Base-by-base conservation (phyloP, 2,113 vertebrate species). In the Atherinomorus stipes region DNA sequence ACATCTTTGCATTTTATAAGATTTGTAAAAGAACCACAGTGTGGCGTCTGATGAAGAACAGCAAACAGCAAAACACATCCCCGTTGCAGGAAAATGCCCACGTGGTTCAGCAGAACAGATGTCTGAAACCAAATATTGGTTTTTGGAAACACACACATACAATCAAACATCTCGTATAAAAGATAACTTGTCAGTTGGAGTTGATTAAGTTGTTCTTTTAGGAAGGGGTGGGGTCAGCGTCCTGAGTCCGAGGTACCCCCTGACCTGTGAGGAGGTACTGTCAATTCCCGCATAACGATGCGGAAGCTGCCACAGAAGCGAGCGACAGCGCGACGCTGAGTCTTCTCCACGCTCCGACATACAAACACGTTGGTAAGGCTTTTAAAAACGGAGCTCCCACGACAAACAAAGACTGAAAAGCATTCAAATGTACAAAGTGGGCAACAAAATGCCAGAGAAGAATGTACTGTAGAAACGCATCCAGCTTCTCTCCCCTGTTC, bases 311-410 rank as follows among this genome's bases (percentile, higher is more conserved):
- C 23, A 53, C 19, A 12, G 67, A 42, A 52, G 62, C 12, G n/a
- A 54, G 45, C 4, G 13, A 66, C 64, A 57, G 50, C 54, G 51
- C 40, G 65, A 57, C 61, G 61, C 37, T 11, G 47, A 74, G 57
- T 73, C 8, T 26, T 59, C 72, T 63, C 40, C 16, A 74, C 51
- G 25, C 51, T 37, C 81, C 64, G 22, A 80, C 85, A 42, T 22
- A 80, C 78, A 83, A 80, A 91, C 76, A 71, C 10, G 86, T 84
- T 86, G 78, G 78, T 92, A 90, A 93, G 92, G 92, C 87, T 90
- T 90, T 91, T 89, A 81, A 85, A 34, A 90, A 84, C 45, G 69
- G 85, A 90, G 86, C 89, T 91, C 91, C 91, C 88, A 64, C 81
- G 66, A 86, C 52, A 71, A 84, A 81, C 45, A 76, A 78, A 57